Evolutionary conservation across 2,888 invertebrate genomes (phyloP).

Genomic region (Lasioglossum malachurum): DNA sequence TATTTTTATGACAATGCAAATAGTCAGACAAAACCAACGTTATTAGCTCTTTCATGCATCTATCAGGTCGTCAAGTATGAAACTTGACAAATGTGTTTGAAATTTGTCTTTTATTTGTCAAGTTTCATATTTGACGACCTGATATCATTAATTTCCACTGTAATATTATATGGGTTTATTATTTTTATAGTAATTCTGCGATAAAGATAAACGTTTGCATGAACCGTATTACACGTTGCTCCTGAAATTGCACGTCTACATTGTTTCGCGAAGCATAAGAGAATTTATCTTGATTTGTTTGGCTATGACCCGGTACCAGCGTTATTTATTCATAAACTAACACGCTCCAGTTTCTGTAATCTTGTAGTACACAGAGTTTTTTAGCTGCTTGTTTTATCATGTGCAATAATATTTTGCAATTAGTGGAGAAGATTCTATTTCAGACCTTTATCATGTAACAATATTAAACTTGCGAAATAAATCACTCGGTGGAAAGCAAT

Average conservation of each 20-base stretch:
- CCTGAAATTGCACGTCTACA: background rate
- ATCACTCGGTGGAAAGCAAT: too few relatives aligned
- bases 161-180: background rate
- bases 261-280: background rate
- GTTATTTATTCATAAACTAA: background rate
- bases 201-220: background rate
- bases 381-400: constrained; percentile 5
- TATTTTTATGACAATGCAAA: too few relatives aligned
- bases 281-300: background rate
- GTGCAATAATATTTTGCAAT: constrained; percentile 15
- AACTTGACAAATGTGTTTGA: too few relatives aligned
- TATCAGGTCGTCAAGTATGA: too few relatives aligned
- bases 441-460: background rate
- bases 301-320: background rate
- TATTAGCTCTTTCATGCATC: background rate
- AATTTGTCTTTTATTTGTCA: too few relatives aligned
- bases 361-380: background rate
- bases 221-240: background rate
- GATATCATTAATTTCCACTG: background rate
- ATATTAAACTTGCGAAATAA: too few relatives aligned
- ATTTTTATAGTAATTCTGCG: background rate
- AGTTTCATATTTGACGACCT: too few relatives aligned
- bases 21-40: too few relatives aligned
- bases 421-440: constrained; percentile 25
- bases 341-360: background rate